phyloP scores from a whole-genome alignment of 2,797 vertebrate genomes.

The Valencia hispanica region DNA sequence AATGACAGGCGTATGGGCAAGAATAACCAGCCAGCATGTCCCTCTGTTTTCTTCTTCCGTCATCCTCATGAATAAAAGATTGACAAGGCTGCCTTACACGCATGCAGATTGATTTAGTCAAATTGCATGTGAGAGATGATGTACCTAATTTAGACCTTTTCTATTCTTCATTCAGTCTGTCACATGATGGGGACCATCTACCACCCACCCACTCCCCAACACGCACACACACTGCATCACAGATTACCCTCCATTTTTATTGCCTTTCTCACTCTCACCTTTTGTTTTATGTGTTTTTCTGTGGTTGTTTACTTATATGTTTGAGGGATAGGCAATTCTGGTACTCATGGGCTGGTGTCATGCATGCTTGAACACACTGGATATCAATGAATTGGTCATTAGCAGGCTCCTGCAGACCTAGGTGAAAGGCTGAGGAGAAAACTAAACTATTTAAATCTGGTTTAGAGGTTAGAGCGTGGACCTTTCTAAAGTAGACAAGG shows the following conservation, averaged over 20 bases:
- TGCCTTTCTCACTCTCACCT: slow-evolving; percentile 1
- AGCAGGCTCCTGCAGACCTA: neutral
- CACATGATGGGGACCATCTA: slow-evolving; percentile 12
- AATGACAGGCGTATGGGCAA: slow-evolving; percentile 72
- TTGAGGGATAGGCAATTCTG: neutral
- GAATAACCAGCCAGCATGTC: slow-evolving; percentile 60
- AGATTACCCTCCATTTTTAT: slow-evolving; percentile 14
- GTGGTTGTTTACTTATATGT: neutral
- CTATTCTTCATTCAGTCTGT: slow-evolving; percentile 16
- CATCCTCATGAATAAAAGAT: slow-evolving; percentile 54
- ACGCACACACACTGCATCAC: neutral
- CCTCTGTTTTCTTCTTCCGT: slow-evolving; percentile 43
- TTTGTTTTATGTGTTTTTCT: neutral
- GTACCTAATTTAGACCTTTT: slow-evolving; percentile 30
- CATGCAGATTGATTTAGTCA: slow-evolving; percentile 23
- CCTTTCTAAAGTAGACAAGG: too few relatives aligned
- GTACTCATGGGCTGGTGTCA: neutral
- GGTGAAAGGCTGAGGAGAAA: neutral
- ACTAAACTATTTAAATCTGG: neutral
- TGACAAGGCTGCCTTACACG: slow-evolving; percentile 9
- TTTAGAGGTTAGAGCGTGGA: neutral
- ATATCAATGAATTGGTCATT: neutral
- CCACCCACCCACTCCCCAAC: neutral
- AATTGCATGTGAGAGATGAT: slow-evolving; percentile 26
- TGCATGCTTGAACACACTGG: neutral